Conservation (phyloP, 2,113 vertebrate species). For the Proterorhinus semilunaris region DNA sequence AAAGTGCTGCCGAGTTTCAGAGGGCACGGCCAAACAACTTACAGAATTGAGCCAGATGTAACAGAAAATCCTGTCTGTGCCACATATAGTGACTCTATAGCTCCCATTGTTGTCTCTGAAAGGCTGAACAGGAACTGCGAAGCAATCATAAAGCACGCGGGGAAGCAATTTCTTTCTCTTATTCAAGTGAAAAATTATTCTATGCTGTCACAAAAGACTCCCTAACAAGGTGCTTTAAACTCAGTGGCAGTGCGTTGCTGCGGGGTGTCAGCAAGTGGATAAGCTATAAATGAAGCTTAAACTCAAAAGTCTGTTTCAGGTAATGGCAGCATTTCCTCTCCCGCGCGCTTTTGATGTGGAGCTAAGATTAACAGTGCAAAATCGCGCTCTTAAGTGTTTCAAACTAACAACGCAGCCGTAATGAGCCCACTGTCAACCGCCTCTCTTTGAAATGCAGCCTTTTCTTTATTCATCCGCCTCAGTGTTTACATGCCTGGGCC, state of each 20-base stretch:
- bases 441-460: slow-evolving; percentile 14
- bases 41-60: slow-evolving; percentile 54
- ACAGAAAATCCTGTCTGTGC: slow-evolving; percentile 42
- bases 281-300: slow-evolving; percentile 74
- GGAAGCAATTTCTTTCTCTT: slow-evolving; percentile 76
- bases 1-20: slow-evolving; percentile 40
- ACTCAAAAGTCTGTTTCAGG: slow-evolving; percentile 72
- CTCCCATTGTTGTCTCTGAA: slow-evolving; percentile 67
- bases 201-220: slow-evolving; percentile 73
- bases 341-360: slow-evolving; percentile 63
- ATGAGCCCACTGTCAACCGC: slow-evolving; percentile 49
- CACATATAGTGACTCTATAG: slow-evolving; percentile 56
- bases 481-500: slow-evolving; percentile 15
- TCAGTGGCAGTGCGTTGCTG: slow-evolving; percentile 65
- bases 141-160: slow-evolving; percentile 70
- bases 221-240: slow-evolving; percentile 76
- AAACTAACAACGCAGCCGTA: slow-evolving; percentile 46
- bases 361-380: slow-evolving; percentile 65
- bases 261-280: slow-evolving; percentile 68
- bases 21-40: slow-evolving; percentile 62
- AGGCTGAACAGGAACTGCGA: slow-evolving; percentile 59
- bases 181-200: slow-evolving; percentile 78
- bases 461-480: slow-evolving; percentile 9
- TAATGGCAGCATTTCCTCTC: slow-evolving; percentile 69
- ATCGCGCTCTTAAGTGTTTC: slow-evolving; percentile 52